Evolutionary conservation across 37 sponge, comb jelly and placozoan genomes (phyloP), one percentile per base, ranked within the genome.

Genomic region (Mnemiopsis leidyi): DNA sequence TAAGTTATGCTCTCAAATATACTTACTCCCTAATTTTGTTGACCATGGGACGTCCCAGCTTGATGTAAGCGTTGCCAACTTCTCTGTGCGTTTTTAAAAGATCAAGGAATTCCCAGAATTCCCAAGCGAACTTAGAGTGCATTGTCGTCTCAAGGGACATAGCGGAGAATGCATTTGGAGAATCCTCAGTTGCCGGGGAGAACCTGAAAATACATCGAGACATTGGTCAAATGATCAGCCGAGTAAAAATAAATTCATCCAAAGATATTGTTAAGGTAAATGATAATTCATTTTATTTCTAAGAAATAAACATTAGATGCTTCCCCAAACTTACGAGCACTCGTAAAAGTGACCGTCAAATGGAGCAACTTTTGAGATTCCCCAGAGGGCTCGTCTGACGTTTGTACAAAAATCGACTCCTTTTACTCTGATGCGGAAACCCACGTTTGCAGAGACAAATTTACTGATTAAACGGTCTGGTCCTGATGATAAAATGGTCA

Each of bases 281-380:
- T n/a, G n/a, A n/a, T n/a, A n/a, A n/a, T n/a, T n/a, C n/a, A n/a
- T n/a, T n/a, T n/a, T n/a, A n/a, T n/a, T n/a, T n/a, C n/a, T n/a
- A n/a, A n/a, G n/a, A n/a, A n/a, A n/a, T n/a, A n/a, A n/a, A n/a
- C n/a, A n/a, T n/a, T n/a, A n/a, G n/a, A n/a, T n/a, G n/a, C n/a
- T n/a, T n/a, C n/a, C n/a, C n/a, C n/a, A n/a, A 48, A 48, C 79
- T 5, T 34, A 77, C 79, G 20, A 16, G 79, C 79, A 77, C 36
- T 31, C 7, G 32, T 26, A 31, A 36, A 77, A 77, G 18, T 77
- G 79, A 7, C 20, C 34, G 33, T 77, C 79, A 20, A 77, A 77
- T 28, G 32, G 26, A 26, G 26, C 32, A 13, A 77, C 20, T 16
- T 34, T 77, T 9, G 79, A 77, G 79, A 77, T 77, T 5, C 79